These are phyloP conservation scores for Choreutis nemorana DNA, from an alignment of 2,888 invertebrate genomes.

Conservation along the genomic window DNA sequence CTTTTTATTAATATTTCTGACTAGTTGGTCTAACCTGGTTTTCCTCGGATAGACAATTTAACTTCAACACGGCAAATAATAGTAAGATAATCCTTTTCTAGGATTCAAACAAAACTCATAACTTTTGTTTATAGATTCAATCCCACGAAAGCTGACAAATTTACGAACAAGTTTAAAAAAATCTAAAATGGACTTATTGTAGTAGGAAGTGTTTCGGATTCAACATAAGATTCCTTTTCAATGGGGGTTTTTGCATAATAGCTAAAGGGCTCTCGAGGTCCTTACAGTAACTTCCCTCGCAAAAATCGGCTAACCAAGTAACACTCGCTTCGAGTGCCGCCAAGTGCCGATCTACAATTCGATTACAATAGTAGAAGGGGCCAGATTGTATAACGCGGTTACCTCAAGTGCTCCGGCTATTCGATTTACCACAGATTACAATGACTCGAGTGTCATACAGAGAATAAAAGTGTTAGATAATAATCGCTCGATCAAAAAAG, in stretches of 20 bases:
- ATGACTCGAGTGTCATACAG: constrained; percentile 44
- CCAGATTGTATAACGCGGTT: constrained; percentile 48
- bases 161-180: too few species aligned
- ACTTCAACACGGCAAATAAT: too few species aligned
- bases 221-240: constrained; percentile 10
- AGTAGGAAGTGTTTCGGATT: too few species aligned
- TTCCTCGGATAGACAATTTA: too few species aligned
- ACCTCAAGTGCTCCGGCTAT: constrained; percentile 53
- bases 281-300: constrained; percentile 20
- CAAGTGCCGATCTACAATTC: constrained; percentile 59
- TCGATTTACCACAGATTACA: constrained; percentile 54
- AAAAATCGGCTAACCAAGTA: constrained; percentile 60
- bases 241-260: constrained; percentile 43
- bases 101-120: too few species aligned
- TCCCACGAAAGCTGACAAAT: too few species aligned
- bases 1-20: too few species aligned
- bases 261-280: constrained; percentile 21
- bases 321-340: constrained; percentile 49
- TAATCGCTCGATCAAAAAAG: constrained; percentile 5
- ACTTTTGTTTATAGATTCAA: too few species aligned
- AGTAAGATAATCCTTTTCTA: too few species aligned
- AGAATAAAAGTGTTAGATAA: constrained; percentile 21
- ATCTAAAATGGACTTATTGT: too few species aligned
- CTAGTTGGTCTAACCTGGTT: too few species aligned
- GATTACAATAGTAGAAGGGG: constrained; percentile 52